Evolutionary conservation across 2,888 invertebrate genomes (phyloP), one percentile per base, ranked within the genome.

Genomic region (Boloria euphrosyne): DNA sequence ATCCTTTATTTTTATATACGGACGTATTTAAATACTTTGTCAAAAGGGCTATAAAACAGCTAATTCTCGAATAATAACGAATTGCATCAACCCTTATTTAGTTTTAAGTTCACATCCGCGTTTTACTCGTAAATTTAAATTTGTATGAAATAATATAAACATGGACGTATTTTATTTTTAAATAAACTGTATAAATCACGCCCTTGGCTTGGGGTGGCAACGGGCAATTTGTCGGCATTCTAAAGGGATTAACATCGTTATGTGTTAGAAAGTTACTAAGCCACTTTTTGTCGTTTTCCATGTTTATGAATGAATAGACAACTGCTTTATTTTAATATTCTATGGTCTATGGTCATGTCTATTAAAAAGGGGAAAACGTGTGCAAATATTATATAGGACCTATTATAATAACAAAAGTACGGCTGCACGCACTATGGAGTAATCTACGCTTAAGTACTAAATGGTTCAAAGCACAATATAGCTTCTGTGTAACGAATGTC

Each of bases 201-300:
- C 66, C 51, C 53, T 62, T 65, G 14, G 31, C 58, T n/a, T 38
- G 61, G 69, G 67, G 65, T 58, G 69, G 65, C 63, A 62, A 46
- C 63, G 75, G 78, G 74, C 81, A 83, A 83, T 84, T 83, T 83
- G 85, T 84, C 82, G 82, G 77, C 79, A 82, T 81, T 77, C 75
- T 79, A 80, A 74, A 74, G 75, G 81, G 89, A 85, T 89, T 87
- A 87, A 77, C 77, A 78, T 83, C 85, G 85, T 87, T 87, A 87
- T 76, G 75, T 75, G 76, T 76, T 80, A 81, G 79, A 81, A 82
- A 81, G 82, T 84, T 79, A 76, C 74, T 87, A 87, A 89, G 86
- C 85, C 84, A 75, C 75, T 79, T 81, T 82, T 78, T 79, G 76
- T 79, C 31, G 44, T 54, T 58, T 46, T 59, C 38, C 58, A 22